Conservation (phyloP, 2,113 vertebrate genomes). For the Alethe diademata region DNA sequence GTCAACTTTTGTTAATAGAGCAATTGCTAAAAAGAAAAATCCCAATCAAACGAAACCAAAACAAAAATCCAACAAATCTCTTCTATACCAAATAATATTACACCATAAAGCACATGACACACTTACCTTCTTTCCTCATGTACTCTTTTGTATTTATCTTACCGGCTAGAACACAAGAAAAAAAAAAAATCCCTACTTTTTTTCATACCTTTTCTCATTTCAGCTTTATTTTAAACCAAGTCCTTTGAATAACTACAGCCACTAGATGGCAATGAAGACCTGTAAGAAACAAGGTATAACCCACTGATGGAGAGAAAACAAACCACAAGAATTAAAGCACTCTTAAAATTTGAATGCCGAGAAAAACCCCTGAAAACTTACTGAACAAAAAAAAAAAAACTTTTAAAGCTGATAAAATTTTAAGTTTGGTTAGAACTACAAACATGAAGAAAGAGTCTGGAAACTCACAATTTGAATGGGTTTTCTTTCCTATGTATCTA, state of each 20-base stretch:
- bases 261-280: constrained; percentile 48
- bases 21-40: not conserved
- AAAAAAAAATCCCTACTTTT: not conserved
- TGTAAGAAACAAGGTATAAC: not conserved
- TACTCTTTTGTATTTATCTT: not conserved
- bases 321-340: not conserved
- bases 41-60: not conserved
- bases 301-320: not conserved
- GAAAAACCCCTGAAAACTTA: not conserved
- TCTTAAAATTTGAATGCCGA: not conserved
- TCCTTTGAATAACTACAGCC: not conserved
- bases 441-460: not conserved
- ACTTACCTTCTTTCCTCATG: not conserved
- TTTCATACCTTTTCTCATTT: not conserved
- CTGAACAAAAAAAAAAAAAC: not conserved
- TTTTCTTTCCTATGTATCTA: not conserved
- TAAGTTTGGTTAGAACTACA: not conserved
- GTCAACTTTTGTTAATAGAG: not conserved
- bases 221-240: not conserved
- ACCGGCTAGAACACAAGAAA: not conserved
- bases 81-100: not conserved
- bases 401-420: not conserved
- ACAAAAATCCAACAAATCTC: not conserved
- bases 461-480: not conserved
- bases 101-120: not conserved